These are phyloP conservation scores for Silurus asotus DNA, from an alignment of 2,113 vertebrate species.

Conservation along the genomic window DNA sequence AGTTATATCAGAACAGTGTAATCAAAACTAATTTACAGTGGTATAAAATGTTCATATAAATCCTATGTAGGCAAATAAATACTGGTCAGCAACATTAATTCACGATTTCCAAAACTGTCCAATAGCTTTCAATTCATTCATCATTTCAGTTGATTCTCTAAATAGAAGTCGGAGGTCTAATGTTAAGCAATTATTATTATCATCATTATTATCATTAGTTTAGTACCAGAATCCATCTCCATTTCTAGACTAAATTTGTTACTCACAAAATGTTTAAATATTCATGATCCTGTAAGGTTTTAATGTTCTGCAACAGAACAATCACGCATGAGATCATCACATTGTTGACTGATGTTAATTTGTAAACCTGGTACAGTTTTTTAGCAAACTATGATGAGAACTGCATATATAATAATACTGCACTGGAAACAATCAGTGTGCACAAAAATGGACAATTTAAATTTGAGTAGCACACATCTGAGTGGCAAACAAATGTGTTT, in stretches of 20 bases:
- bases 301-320: background rate
- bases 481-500: background rate
- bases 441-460: background rate
- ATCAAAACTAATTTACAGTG: background rate
- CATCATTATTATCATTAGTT: background rate
- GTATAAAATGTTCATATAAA: background rate
- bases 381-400: background rate
- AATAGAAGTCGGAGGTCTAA: no score
- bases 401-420: background rate
- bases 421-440: background rate
- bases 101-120: background rate
- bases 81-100: background rate
- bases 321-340: background rate
- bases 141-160: background rate
- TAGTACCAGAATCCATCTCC: background rate
- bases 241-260: background rate
- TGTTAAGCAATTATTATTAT: no score
- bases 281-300: background rate
- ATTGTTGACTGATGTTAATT: background rate
- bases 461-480: background rate
- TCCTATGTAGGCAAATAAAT: background rate
- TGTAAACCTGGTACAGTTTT: background rate
- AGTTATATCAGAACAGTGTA: background rate
- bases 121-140: background rate
- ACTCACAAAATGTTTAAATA: background rate